Evolutionary conservation across 1,140 invertebrate species (phyloP), one percentile per base, ranked within the genome.

Genomic region (Drosophila simulans): DNA sequence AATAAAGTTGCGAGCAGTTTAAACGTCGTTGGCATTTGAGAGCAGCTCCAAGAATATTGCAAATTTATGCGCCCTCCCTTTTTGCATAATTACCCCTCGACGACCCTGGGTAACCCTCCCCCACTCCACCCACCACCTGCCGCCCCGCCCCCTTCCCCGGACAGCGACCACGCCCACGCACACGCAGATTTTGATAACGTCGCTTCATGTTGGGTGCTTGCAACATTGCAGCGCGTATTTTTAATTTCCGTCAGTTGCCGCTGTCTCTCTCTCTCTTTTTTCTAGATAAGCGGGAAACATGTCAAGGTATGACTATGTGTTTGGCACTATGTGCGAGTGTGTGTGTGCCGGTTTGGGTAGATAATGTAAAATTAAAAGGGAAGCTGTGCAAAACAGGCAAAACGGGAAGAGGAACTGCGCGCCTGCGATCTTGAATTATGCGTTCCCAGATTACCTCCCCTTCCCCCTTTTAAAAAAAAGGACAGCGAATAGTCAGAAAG

Each of bases 331-430:
- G 37, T 65, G 17, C 58, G 37, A 46, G 45, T 51, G 53, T 62
- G 54, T 77, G 60, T 74, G 59, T 77, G 63, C 77, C 58, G 75
- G 65, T 49, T 49, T 25, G 78, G 62, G 83, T 83, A 89, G 83
- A 88, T 88, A 88, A 88, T 88, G 84, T 83, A n/a, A 88, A 88
- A 89, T 88, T 86, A 86, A 89, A 88, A 89, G 84, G 83, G 83
- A 88, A 88, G 62, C 83, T 83, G 84, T 83, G 83, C 84, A 79
- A 86, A 86, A 86, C 79, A 88, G 82, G 60, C 78, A 69, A 74
- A 72, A 63, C 71, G 82, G 74, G 74, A 86, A 82, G 59, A 58
- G 82, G 84, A 88, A 88, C 79, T 88, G 80, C 57, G 84, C 84
- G 84, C 81, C 74, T 69, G 84, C 73, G 83, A 88, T 88, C 83